Evolutionary conservation across 30 jellyfish, hydroid and myxozoan genomes (phyloP).

Genomic region (Hydractinia symbiolongicarpus): DNA sequence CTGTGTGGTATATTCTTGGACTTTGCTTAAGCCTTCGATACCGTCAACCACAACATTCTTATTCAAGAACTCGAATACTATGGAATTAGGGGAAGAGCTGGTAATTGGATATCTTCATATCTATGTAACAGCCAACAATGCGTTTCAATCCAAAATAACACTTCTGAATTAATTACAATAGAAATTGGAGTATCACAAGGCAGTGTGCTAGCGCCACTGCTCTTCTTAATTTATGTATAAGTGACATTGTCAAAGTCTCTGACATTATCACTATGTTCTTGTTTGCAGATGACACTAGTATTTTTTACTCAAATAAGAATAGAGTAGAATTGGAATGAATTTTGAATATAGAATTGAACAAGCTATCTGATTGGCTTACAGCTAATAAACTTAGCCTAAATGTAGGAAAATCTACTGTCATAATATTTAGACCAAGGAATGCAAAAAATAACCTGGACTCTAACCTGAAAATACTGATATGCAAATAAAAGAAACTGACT

Average conservation of each 20-base stretch:
- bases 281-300: no score
- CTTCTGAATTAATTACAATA: constrained; percentile 24
- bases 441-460: no score
- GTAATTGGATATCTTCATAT: constrained; percentile 40
- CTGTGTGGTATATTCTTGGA: constrained; percentile 47
- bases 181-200: constrained; percentile 71
- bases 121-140: constrained; percentile 45
- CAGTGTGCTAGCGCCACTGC: constrained; percentile 54
- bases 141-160: constrained; percentile 37
- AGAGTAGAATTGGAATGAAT: no score
- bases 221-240: constrained; percentile 39
- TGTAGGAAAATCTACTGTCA: no score
- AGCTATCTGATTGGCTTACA: no score
- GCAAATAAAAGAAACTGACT: no score
- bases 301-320: no score
- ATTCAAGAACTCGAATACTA: constrained; percentile 34
- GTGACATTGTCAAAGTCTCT: constrained; percentile 4
- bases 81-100: constrained; percentile 42
- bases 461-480: no score
- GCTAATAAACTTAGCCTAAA: no score
- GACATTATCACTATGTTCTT: no score
- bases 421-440: no score
- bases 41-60: constrained; percentile 32
- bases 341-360: no score
- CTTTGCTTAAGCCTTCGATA: constrained; percentile 45